phyloP scores from a whole-genome alignment of 2,113 vertebrate genomes.

The Cavia aperea region DNA sequence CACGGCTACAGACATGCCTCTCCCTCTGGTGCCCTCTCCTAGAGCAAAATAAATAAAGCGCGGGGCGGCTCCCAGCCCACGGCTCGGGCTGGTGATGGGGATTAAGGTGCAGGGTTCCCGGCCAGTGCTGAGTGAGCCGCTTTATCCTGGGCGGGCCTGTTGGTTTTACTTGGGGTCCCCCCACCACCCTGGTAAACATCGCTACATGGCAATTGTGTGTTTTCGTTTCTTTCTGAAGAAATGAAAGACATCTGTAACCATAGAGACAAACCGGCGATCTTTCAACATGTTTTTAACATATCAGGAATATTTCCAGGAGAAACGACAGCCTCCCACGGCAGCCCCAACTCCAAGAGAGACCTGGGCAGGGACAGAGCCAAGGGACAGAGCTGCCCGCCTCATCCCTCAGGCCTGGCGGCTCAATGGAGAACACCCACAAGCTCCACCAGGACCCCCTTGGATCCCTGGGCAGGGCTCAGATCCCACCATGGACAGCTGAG shows the following conservation, averaged over 20 bases:
- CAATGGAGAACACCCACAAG: not conserved
- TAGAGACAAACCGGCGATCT: constrained; percentile 29
- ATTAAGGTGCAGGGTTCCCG: constrained; percentile 56
- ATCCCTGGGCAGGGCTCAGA: not conserved
- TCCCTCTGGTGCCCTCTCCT: constrained; percentile 62
- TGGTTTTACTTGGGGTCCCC: constrained; percentile 57
- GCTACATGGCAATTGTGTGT: constrained; percentile 40
- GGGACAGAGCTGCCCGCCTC: accelerated
- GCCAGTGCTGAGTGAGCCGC: constrained; percentile 68
- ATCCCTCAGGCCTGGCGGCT: not conserved
- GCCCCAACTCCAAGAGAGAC: not conserved
- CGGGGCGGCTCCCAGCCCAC: constrained; percentile 48
- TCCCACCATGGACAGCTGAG: not conserved
- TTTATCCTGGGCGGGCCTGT: constrained; percentile 58
- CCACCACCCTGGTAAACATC: constrained; percentile 46
- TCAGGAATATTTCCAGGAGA: not conserved
- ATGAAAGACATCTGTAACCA: constrained; percentile 52
- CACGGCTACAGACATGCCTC: constrained; percentile 65
- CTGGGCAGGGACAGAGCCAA: not conserved
- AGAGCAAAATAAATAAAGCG: constrained; percentile 70
- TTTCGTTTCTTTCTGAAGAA: constrained; percentile 58
- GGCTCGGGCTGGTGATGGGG: constrained; percentile 47
- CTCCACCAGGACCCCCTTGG: not conserved
- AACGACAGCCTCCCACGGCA: not conserved
- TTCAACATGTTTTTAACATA: not conserved